Base-by-base conservation (phyloP, 2,113 vertebrate species). In the Leptobrachium ailaonicum region DNA sequence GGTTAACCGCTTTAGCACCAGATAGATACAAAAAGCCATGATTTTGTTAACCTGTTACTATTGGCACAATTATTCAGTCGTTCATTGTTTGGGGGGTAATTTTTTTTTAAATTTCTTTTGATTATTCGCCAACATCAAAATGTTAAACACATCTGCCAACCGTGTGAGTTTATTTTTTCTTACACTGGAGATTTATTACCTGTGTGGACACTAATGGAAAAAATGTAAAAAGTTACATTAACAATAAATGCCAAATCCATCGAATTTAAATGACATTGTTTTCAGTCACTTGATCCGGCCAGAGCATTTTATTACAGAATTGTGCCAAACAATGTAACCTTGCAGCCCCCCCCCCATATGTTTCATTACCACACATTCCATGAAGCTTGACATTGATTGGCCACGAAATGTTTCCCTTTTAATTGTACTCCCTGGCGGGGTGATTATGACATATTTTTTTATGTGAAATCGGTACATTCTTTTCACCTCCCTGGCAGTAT, bases 1-100 rank as follows among this genome's bases (percentile, higher is more conserved):
- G 79, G 86, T 88, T 88, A 88, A 82, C 85, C 86, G 86, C 86
- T 88, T 88, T 86, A 84, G 83, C 86, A 87, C 78, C 83, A 80
- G 88, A 50, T 50, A 50, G 4, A 8, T 50, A 5, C 8, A 50
- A 50, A 88, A 82, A 84, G 73, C 0, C 11, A 73, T 80, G 2
- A 82, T 77, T 83, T 77, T 73, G 70, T 85, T 82, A 74, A 54
- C 79, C 7, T 73, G 67, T 88, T 79, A 84, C 82, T 58, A 84
- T 79, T 6, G 11, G 6, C 50, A 8, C 11, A 11, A 11, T 8
- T 8, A 54, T 11, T 8, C 56, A 12, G 56, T 60, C 4, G 13
- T 60, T 3, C 11, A 13, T 60, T 60, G 5, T 60, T 60, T 8
- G 6, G 9, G 11, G 11, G 9, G 3, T 12, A 60, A 60, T 10